Percentiles rank a stretch among this genome's conserved stretches.
Conservation (phyloP, 2,888 invertebrate genomes). For the Dryobota labecula region DNA sequence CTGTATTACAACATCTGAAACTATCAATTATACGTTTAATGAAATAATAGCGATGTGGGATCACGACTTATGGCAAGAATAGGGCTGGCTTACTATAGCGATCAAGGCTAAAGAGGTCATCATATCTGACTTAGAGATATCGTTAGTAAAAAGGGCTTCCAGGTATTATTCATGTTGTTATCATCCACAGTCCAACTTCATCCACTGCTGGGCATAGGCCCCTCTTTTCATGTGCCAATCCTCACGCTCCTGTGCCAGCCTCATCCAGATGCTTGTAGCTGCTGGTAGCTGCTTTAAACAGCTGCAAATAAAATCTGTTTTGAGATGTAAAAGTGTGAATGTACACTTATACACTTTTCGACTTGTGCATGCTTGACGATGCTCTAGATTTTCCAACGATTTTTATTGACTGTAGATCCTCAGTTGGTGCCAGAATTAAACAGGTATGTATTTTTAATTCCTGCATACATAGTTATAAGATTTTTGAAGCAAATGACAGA, state of each 20-base stretch:
- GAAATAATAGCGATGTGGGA: constrained; percentile 82
- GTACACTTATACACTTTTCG: too few species aligned
- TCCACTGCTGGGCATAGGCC: too few species aligned
- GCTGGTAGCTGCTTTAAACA: background rate
- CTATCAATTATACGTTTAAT: constrained; percentile 87
- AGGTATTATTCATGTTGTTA: too few species aligned
- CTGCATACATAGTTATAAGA: background rate
- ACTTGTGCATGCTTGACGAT: background rate
- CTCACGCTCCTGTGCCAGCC: too few species aligned
- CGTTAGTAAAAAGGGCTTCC: too few species aligned
- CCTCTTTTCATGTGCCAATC: too few species aligned
- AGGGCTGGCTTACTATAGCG: constrained; percentile 35
- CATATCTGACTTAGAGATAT: background rate
- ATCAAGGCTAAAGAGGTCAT: constrained; percentile 23
- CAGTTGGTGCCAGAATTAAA: background rate
- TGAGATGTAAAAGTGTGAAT: too few species aligned
- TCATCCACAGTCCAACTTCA: too few species aligned
- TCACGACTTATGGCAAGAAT: constrained; percentile 75
- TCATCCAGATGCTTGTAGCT: too few species aligned
- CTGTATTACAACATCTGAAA: constrained; percentile 82
- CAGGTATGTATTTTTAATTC: background rate
- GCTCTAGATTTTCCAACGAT: background rate
- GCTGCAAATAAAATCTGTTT: background rate
- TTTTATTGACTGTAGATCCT: background rate
- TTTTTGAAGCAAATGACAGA: background rate